Conservation (phyloP, 2,113 vertebrate genomes). For the Brienomyrus brachyistius region DNA sequence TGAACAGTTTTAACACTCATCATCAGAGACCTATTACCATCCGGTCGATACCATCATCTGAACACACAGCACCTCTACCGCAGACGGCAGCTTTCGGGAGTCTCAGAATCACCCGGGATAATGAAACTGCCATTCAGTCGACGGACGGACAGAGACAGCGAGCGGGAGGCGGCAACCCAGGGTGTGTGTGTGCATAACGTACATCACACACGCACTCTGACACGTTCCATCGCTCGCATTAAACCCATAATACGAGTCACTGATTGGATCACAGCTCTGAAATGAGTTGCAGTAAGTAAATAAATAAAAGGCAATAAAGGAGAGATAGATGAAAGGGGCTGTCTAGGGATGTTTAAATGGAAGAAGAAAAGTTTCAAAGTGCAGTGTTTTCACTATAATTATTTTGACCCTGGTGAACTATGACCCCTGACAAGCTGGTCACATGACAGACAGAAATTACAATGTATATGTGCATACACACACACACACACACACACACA, state of each 20-base stretch:
- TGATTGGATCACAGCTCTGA: constrained; percentile 49
- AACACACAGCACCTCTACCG: constrained; percentile 47
- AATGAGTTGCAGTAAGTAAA: constrained; percentile 51
- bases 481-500: background rate
- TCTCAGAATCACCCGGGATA: background rate
- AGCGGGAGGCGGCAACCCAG: background rate
- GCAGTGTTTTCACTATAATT: background rate
- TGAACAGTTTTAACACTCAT: constrained; percentile 61
- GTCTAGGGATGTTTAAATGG: constrained; percentile 1
- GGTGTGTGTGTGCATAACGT: constrained; percentile 6
- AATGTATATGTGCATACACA: background rate
- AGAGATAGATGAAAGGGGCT: constrained; percentile 46
- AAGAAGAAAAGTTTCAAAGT: constrained; percentile 6
- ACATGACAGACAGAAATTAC: background rate
- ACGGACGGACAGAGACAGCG: background rate
- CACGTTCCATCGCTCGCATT: constrained; percentile 7
- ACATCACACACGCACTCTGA: background rate
- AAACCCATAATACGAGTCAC: constrained; percentile 39
- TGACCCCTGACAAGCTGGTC: background rate
- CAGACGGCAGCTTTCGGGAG: constrained; percentile 21
- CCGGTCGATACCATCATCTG: constrained; percentile 51
- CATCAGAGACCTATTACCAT: constrained; percentile 62
- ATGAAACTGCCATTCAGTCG: background rate
- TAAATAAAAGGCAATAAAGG: constrained; percentile 36
- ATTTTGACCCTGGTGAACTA: background rate